Conservation (phyloP, 2,113 vertebrate genomes). For the Xiphophorus hellerii region DNA sequence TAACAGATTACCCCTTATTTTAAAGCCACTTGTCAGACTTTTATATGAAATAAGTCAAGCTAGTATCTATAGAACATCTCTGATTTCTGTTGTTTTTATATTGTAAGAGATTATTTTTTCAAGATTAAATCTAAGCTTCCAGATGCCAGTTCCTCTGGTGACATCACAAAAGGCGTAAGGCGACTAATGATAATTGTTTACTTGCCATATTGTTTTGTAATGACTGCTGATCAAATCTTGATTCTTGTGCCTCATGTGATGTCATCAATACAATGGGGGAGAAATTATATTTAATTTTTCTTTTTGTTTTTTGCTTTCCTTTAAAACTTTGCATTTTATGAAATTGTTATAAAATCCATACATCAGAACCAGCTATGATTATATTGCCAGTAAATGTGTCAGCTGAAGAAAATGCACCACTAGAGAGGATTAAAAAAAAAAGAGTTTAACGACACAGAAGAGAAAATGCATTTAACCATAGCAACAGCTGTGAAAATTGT, state of each 20-base stretch:
- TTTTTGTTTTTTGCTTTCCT: neutral
- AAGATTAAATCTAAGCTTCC: neutral
- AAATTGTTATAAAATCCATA: neutral
- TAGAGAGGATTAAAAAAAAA: neutral
- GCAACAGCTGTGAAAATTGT: neutral
- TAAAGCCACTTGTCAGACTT: neutral
- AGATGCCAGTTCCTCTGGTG: neutral
- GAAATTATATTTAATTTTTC: neutral
- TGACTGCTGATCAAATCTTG: neutral
- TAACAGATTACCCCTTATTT: constrained; percentile 11
- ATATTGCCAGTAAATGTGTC: neutral
- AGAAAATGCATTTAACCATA: too few relatives aligned
- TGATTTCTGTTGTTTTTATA: too few relatives aligned
- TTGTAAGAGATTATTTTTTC: too few relatives aligned
- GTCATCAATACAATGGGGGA: neutral
- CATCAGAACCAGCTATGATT: too few relatives aligned
- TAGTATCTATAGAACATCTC: too few relatives aligned
- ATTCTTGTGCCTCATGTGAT: neutral
- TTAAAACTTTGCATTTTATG: too few relatives aligned
- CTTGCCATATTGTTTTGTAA: neutral
- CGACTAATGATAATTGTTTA: neutral
- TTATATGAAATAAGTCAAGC: too few relatives aligned
- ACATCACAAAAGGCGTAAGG: neutral
- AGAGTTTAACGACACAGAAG: too few relatives aligned
- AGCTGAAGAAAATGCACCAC: neutral